Conservation (phyloP, 2,797 vertebrate species). For the Tragelaphus eurycerus region DNA sequence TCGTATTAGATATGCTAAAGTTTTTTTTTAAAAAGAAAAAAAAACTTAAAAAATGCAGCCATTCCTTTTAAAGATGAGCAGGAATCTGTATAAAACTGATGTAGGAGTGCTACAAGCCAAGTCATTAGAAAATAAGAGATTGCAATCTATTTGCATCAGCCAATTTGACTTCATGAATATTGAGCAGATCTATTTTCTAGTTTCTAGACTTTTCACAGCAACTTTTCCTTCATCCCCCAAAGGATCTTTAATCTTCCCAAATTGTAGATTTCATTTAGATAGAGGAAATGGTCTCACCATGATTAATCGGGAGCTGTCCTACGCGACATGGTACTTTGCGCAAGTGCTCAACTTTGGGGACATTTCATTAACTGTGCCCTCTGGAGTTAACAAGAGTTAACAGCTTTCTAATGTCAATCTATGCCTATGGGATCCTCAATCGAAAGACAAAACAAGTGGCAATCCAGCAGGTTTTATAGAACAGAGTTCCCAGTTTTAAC, state of each 20-base stretch:
- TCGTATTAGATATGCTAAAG: background rate
- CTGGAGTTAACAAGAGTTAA: slow-evolving; percentile 59
- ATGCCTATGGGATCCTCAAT: slow-evolving; percentile 35
- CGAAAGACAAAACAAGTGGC: background rate
- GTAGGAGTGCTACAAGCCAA: background rate
- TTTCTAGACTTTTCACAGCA: slow-evolving; percentile 61
- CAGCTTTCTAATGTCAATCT: slow-evolving; percentile 45
- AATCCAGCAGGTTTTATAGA: background rate
- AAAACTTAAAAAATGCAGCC: background rate
- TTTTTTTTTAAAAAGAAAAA: background rate
- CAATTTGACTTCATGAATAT: slow-evolving; percentile 59
- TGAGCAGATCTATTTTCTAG: slow-evolving; percentile 49
- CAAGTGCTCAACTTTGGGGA: slow-evolving; percentile 48
- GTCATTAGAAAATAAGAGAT: slow-evolving; percentile 60
- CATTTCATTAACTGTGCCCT: slow-evolving; percentile 66
- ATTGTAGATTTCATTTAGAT: slow-evolving; percentile 66
- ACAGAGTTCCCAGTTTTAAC: background rate
- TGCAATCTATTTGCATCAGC: slow-evolving; percentile 33
- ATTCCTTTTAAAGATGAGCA: slow-evolving; percentile 14
- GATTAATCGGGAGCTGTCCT: slow-evolving; percentile 49
- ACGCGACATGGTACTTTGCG: background rate
- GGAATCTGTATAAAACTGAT: slow-evolving; percentile 3
- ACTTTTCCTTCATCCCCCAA: slow-evolving; percentile 6
- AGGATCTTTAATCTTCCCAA: slow-evolving; percentile 51
- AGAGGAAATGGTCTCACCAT: slow-evolving; percentile 48